A percentile compares a stretch with the other conserved stretches of the same genome.
These are phyloP conservation scores for Nomada ruficornis DNA, from an alignment of 2,888 invertebrate genomes.

Conservation along the genomic window DNA sequence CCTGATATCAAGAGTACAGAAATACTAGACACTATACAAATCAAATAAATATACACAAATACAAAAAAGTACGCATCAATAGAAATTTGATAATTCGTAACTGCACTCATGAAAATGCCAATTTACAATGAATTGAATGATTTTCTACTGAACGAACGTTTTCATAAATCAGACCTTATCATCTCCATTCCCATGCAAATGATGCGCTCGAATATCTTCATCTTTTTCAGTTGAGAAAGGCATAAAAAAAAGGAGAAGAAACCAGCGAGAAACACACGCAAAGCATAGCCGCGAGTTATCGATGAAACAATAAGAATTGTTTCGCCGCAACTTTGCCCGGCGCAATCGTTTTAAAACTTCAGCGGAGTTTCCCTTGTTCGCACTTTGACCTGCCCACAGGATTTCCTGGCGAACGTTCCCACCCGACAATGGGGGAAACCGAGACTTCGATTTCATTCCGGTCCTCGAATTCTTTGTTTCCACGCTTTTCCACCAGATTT, in stretches of 20 bases:
- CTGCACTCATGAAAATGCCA: too few relatives aligned
- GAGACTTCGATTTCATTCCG: conserved; percentile 52
- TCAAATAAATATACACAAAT: too few relatives aligned
- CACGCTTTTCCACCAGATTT: background rate
- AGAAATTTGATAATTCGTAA: too few relatives aligned
- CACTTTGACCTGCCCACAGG: conserved; percentile 27
- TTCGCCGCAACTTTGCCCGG: conserved; percentile 31
- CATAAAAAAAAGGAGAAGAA: background rate
- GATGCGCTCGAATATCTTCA: background rate
- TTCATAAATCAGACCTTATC: too few relatives aligned
- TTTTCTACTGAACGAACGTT: too few relatives aligned
- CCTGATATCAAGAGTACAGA: too few relatives aligned
- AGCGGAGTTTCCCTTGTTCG: conserved; percentile 42
- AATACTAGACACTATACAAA: too few relatives aligned
- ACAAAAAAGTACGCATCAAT: too few relatives aligned
- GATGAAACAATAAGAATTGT: conserved; percentile 39
- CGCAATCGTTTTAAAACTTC: conserved; percentile 49
- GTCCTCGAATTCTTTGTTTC: conserved; percentile 17
- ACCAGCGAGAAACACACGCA: background rate
- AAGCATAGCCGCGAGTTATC: conserved; percentile 35
- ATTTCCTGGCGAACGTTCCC: conserved; percentile 33
- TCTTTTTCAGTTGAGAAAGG: background rate
- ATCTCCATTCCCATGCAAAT: background rate
- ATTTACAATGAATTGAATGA: too few relatives aligned
- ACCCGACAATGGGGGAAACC: conserved; percentile 28